These are phyloP conservation scores for Manis pentadactyla DNA, from an alignment of 2,797 vertebrate genomes.

Conservation along the genomic window DNA sequence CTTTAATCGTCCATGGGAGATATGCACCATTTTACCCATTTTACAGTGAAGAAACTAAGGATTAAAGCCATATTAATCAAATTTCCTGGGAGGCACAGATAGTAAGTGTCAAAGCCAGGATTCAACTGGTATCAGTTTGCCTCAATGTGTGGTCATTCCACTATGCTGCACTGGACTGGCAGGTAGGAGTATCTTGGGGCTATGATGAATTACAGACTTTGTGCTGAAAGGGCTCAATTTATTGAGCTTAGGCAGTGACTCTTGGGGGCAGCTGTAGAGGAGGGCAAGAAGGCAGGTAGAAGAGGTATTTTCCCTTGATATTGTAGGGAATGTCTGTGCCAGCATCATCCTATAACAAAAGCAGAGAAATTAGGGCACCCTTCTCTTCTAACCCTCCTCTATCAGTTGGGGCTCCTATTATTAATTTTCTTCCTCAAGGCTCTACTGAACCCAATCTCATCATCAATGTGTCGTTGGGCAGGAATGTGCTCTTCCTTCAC, in stretches of 20 bases:
- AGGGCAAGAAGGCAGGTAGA: background rate
- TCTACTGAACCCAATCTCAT: background rate
- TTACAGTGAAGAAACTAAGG: background rate
- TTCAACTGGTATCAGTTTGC: background rate
- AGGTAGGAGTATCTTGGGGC: background rate
- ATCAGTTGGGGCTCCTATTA: background rate
- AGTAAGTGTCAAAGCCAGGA: conserved; percentile 11
- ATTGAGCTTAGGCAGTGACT: background rate
- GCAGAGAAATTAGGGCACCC: background rate
- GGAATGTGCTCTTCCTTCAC: background rate
- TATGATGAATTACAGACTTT: background rate
- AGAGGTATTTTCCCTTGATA: background rate
- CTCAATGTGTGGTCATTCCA: background rate
- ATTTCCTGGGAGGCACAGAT: background rate
- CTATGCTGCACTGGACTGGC: background rate
- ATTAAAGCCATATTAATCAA: background rate
- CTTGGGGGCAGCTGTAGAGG: background rate
- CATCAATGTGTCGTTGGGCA: background rate
- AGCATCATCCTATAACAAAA: background rate
- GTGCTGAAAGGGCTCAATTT: background rate
- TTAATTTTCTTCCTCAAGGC: background rate
- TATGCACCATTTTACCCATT: background rate
- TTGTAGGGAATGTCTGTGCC: background rate
- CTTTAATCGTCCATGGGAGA: background rate
- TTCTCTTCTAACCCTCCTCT: background rate